Evolutionary conservation across 2,113 vertebrate species (phyloP).

Genomic region (Oncorhynchus nerka): DNA sequence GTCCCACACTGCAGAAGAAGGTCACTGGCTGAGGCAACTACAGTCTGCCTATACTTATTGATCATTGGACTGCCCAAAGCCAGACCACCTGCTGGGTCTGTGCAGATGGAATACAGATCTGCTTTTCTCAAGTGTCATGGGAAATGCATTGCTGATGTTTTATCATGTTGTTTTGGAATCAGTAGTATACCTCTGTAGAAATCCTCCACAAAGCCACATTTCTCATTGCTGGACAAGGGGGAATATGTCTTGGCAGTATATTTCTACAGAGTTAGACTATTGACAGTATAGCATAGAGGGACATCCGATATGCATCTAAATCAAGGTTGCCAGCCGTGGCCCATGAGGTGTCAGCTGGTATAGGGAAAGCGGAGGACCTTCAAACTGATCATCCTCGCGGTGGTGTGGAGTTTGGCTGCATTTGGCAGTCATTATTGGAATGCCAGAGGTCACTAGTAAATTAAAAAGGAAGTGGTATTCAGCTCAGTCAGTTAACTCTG

Average conservation of each 20-base stretch:
- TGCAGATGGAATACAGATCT: conserved; percentile 7
- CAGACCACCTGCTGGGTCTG: conserved; percentile 14
- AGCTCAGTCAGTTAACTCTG: not conserved
- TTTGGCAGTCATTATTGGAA: conserved; percentile 58
- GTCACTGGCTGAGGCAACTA: conserved; percentile 10
- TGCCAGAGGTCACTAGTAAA: conserved; percentile 45
- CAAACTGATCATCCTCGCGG: conserved; percentile 41
- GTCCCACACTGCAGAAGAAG: conserved; percentile 13
- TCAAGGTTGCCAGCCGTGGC: conserved; percentile 56
- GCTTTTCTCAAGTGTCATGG: conserved; percentile 19
- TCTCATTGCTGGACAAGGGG: not conserved
- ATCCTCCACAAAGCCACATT: not conserved
- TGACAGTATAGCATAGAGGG: conserved; percentile 4
- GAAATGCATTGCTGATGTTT: conserved; percentile 20
- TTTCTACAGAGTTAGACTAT: conserved; percentile 8
- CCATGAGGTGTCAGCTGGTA: conserved; percentile 46
- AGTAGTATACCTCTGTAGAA: conserved; percentile 4
- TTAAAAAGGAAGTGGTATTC: conserved; percentile 26
- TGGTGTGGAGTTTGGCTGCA: conserved; percentile 31
- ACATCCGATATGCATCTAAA: conserved; percentile 41
- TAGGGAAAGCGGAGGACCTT: conserved; percentile 53
- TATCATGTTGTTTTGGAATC: conserved; percentile 30
- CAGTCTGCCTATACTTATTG: conserved; percentile 30
- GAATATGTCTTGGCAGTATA: not conserved
- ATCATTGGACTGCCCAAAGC: conserved; percentile 37